A percentile compares a stretch with the other conserved stretches of the same genome.
Conservation (phyloP, 2,888 invertebrate genomes). For the Corythucha ciliata region DNA sequence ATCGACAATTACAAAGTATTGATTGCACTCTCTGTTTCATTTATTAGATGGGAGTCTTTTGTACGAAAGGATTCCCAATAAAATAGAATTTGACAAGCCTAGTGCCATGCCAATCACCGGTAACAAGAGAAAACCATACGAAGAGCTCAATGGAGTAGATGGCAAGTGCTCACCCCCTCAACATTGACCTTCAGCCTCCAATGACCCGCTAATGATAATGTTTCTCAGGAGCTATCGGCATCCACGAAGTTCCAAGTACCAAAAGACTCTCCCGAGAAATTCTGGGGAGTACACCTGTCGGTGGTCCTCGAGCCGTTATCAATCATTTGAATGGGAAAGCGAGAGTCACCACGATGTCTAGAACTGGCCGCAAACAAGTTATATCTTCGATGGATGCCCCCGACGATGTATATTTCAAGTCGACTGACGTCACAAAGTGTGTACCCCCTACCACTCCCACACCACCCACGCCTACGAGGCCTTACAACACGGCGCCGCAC, state of each 20-base stretch:
- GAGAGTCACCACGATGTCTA: constrained; percentile 62
- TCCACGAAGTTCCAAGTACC: constrained; percentile 51
- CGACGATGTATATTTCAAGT: constrained; percentile 92
- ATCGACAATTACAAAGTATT: no score
- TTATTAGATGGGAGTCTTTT: constrained; percentile 69
- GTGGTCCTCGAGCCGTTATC: constrained; percentile 40
- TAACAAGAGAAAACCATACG: constrained; percentile 76
- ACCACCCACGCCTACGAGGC: no score
- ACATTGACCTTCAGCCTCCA: no score
- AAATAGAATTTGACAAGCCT: constrained; percentile 59
- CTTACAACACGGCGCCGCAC: no score
- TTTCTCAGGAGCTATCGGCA: constrained; percentile 38
- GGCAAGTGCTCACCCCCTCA: no score
- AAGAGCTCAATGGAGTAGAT: constrained; percentile 81
- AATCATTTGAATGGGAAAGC: constrained; percentile 70
- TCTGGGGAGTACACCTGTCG: constrained; percentile 46
- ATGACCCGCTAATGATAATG: constrained; percentile 8
- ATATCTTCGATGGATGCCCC: constrained; percentile 98
- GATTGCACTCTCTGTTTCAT: not conserved
- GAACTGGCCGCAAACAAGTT: constrained; percentile 77
- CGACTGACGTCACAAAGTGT: constrained; percentile 83
- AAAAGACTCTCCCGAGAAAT: constrained; percentile 56
- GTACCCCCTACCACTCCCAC: constrained; percentile 37
- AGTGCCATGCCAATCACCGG: constrained; percentile 47
- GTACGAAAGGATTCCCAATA: constrained; percentile 77